These are phyloP conservation scores for Upupa epops DNA, from an alignment of 2,113 vertebrate species.

Conservation along the genomic window DNA sequence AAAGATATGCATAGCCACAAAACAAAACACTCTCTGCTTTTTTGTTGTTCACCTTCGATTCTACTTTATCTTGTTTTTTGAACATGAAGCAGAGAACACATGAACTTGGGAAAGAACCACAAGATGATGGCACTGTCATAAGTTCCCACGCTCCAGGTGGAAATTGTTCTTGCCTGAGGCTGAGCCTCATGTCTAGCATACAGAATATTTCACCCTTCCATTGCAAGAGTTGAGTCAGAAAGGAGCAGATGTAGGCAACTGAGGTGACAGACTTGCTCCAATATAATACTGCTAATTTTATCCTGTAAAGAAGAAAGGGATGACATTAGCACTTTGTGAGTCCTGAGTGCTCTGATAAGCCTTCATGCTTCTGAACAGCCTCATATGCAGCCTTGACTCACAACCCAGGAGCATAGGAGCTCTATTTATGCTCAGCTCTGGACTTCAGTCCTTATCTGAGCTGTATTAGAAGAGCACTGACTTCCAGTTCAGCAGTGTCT, in stretches of 20 bases:
- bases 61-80: background rate
- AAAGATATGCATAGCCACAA: background rate
- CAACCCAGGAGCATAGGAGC: background rate
- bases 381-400: background rate
- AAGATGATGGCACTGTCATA: background rate
- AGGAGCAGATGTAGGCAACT: background rate
- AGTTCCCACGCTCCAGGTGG: background rate
- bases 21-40: background rate
- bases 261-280: background rate
- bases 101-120: background rate
- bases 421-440: background rate
- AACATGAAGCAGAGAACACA: background rate
- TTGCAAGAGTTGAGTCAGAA: background rate
- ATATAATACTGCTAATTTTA: background rate
- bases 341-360: background rate
- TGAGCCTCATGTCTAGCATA: background rate
- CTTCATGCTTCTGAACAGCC: background rate
- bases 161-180: background rate
- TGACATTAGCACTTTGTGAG: background rate
- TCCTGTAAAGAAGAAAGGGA: background rate
- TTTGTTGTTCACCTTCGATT: background rate
- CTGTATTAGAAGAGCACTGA: background rate
- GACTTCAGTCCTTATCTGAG: accelerated
- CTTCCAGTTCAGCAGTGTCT: background rate
- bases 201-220: background rate